Evolutionary conservation across 2,797 vertebrate species (phyloP).

Genomic region (Cottoperca gobio): DNA sequence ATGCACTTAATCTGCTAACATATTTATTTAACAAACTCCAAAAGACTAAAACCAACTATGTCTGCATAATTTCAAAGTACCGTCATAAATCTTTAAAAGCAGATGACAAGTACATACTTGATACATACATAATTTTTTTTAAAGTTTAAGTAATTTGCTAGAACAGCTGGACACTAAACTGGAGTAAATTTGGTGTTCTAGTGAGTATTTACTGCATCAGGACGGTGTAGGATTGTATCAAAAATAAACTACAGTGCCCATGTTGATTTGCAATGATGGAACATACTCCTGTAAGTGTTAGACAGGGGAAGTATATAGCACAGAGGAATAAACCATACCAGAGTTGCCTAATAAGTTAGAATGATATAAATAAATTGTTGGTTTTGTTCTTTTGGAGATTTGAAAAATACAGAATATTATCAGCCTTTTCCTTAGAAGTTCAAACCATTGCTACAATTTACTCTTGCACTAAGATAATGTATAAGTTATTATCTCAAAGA

Average conservation of each 20-base stretch:
- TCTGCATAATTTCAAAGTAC: not conserved
- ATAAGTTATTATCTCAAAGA: too few species aligned
- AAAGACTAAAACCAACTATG: not conserved
- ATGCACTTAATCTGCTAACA: not conserved
- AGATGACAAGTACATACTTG: not conserved
- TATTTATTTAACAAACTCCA: not conserved
- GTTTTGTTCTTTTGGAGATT: not conserved
- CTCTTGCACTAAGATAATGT: not conserved
- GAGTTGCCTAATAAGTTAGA: not conserved
- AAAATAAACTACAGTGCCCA: too few species aligned
- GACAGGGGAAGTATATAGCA: not conserved
- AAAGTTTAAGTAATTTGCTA: not conserved
- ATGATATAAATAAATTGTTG: not conserved
- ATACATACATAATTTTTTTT: not conserved
- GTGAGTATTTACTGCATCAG: not conserved
- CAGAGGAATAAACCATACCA: not conserved
- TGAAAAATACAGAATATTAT: not conserved
- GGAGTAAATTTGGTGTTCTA: not conserved
- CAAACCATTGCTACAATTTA: not conserved
- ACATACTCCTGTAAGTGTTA: not conserved
- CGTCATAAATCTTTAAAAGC: not conserved
- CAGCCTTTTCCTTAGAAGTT: not conserved
- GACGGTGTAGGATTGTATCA: slow-evolving; percentile 12
- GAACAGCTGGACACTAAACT: not conserved
- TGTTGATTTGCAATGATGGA: not conserved